Percentiles rank a stretch among this genome's conserved stretches.
Evolutionary conservation across 1,140 invertebrate species (phyloP).

Genomic region (Eriosoma lanigerum): DNA sequence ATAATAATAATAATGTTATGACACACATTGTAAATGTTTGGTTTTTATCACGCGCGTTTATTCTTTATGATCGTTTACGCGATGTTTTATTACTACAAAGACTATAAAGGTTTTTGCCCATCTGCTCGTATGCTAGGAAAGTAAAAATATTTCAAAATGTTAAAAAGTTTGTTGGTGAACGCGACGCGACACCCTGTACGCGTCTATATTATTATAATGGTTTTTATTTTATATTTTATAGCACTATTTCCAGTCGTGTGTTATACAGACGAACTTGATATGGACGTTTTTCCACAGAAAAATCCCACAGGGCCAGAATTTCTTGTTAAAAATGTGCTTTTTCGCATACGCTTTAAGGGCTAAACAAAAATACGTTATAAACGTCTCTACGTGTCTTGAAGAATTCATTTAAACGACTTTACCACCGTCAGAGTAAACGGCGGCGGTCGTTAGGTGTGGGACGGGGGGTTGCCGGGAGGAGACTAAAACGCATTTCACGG

Average conservation of each 20-base stretch:
- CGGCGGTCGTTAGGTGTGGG: too few species aligned
- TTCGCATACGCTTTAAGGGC: slow-evolving; percentile 25
- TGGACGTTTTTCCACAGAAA: slow-evolving; percentile 19
- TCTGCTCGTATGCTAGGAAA: too few species aligned
- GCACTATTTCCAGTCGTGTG: slow-evolving; percentile 12
- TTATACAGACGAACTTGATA: not conserved
- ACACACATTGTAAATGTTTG: too few species aligned
- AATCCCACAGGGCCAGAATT: not conserved
- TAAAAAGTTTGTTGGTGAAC: too few species aligned
- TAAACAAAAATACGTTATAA: slow-evolving; percentile 21
- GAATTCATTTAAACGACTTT: slow-evolving; percentile 52
- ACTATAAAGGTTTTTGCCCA: too few species aligned
- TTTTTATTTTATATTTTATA: too few species aligned
- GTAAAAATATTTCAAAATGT: too few species aligned
- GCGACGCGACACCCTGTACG: not conserved
- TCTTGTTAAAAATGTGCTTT: slow-evolving; percentile 40
- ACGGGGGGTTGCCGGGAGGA: not conserved
- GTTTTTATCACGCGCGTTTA: too few species aligned
- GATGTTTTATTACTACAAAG: too few species aligned
- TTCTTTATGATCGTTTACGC: too few species aligned
- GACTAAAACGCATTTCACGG: slow-evolving; percentile 31
- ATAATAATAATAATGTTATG: too few species aligned
- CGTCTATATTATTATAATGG: not conserved
- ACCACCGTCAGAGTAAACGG: not conserved
- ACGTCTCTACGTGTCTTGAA: slow-evolving; percentile 50